Evolutionary conservation across 2,113 vertebrate genomes (phyloP).

Genomic region (Hystrix cristata): DNA sequence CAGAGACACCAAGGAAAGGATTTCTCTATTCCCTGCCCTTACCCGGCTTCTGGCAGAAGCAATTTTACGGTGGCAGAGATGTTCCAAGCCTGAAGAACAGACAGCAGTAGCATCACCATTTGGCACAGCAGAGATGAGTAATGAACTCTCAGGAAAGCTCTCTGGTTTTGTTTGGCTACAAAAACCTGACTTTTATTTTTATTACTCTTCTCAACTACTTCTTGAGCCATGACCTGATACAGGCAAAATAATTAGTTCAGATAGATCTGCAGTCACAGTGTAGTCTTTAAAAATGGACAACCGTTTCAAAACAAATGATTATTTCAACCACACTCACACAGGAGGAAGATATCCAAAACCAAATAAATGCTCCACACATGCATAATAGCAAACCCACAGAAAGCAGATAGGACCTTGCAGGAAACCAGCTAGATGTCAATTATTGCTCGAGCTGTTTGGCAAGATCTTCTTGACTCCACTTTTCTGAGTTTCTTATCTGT

Average conservation of each 20-base stretch:
- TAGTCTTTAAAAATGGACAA: slow-evolving; percentile 14
- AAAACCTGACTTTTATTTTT: slow-evolving; percentile 20
- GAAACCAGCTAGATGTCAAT: slow-evolving; percentile 19
- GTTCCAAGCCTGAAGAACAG: not conserved
- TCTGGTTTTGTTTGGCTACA: not conserved
- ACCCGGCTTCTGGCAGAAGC: not conserved
- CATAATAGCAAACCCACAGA: not conserved
- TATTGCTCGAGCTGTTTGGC: slow-evolving; percentile 19
- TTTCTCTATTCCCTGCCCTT: not conserved
- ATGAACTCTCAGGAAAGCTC: not conserved
- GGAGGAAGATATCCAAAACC: slow-evolving; percentile 27
- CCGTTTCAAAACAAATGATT: slow-evolving; percentile 38
- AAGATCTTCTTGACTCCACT: not conserved
- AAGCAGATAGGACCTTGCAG: not conserved
- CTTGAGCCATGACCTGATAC: not conserved
- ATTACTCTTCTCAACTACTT: slow-evolving; percentile 14
- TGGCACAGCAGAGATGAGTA: not conserved
- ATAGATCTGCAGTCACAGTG: not conserved
- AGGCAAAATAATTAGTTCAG: not conserved
- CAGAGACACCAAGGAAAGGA: not conserved
- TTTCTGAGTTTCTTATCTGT: slow-evolving; percentile 12
- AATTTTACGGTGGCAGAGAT: not conserved
- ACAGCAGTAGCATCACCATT: not conserved
- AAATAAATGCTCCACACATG: not conserved
- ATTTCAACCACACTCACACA: slow-evolving; percentile 14